Conservation (phyloP, 1,140 invertebrate species). For the Zaprionus camerounensis region DNA sequence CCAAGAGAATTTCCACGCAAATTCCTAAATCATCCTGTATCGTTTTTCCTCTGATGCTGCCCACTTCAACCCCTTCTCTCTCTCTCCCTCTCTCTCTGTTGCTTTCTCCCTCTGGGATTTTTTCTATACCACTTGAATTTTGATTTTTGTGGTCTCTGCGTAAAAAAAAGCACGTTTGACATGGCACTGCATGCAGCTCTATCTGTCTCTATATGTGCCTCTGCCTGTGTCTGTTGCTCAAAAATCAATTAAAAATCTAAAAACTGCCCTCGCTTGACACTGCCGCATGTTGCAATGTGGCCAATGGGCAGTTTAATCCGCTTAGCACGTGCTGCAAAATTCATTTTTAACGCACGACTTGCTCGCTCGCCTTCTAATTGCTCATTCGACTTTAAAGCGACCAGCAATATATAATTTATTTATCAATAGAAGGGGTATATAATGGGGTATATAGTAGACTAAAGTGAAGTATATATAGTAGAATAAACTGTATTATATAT, state of each 20-base stretch:
- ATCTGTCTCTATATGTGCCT: background rate
- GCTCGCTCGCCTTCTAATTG: slow-evolving; percentile 8
- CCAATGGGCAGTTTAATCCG: slow-evolving; percentile 50
- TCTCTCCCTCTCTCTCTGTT: background rate
- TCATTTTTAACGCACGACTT: slow-evolving; percentile 25
- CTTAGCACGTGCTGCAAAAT: slow-evolving; percentile 20
- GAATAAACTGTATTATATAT: no score
- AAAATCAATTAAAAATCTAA: slow-evolving; percentile 52
- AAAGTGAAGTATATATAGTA: background rate
- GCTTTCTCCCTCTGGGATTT: background rate
- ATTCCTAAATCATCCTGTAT: slow-evolving; percentile 20
- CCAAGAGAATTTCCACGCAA: slow-evolving; percentile 34
- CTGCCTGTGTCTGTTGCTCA: slow-evolving; percentile 7
- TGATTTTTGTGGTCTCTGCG: slow-evolving; percentile 1
- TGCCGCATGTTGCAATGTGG: slow-evolving; percentile 19
- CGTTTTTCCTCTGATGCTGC: slow-evolving; percentile 11
- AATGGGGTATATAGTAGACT: background rate
- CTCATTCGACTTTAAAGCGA: background rate
- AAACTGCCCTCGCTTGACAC: slow-evolving; percentile 23
- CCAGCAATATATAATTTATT: background rate
- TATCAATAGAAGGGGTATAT: background rate
- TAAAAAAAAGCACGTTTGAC: slow-evolving; percentile 30
- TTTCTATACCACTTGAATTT: slow-evolving; percentile 3
- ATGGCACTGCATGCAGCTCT: background rate
- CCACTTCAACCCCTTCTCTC: no score